Conservation (phyloP, 2,888 invertebrate species). For the Branchipolynoe longqiensis region DNA sequence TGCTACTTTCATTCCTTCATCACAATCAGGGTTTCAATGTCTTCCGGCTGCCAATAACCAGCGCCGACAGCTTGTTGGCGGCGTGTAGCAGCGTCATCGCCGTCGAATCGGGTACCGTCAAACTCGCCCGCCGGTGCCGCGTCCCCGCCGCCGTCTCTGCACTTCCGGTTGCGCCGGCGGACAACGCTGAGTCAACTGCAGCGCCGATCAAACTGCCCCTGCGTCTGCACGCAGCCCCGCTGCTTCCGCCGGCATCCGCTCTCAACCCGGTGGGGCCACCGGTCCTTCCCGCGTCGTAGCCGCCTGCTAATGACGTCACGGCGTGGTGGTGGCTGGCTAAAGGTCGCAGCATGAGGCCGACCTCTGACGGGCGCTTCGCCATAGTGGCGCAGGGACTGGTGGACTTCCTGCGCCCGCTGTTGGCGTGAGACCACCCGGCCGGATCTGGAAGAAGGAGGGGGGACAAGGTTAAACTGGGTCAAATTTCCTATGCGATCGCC, state of each 20-base stretch:
- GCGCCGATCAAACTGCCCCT: too few relatives aligned
- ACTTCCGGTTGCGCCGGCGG: constrained; percentile 20
- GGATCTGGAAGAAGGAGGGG: constrained; percentile 9
- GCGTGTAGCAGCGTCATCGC: constrained; percentile 45
- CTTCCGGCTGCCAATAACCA: constrained; percentile 39
- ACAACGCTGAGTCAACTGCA: not conserved
- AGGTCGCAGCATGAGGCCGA: constrained; percentile 23
- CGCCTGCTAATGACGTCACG: not conserved
- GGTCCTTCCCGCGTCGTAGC: not conserved
- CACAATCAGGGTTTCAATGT: constrained; percentile 28
- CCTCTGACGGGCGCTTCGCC: not conserved
- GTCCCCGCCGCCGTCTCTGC: too few relatives aligned
- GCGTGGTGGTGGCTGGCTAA: too few relatives aligned
- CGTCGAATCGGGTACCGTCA: constrained; percentile 35
- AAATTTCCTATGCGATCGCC: too few relatives aligned
- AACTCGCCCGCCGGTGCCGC: constrained; percentile 13
- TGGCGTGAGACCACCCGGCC: not conserved
- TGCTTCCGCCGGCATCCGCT: too few relatives aligned
- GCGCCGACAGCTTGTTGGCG: constrained; percentile 24
- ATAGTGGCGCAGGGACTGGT: constrained; percentile 26
- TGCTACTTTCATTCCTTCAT: too few relatives aligned
- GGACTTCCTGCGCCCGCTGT: constrained; percentile 13
- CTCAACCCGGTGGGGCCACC: too few relatives aligned
- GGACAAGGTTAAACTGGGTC: too few relatives aligned
- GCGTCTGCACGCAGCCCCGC: too few relatives aligned